Evolutionary conservation across 2,113 vertebrate genomes (phyloP).

Genomic region (Solea solea): DNA sequence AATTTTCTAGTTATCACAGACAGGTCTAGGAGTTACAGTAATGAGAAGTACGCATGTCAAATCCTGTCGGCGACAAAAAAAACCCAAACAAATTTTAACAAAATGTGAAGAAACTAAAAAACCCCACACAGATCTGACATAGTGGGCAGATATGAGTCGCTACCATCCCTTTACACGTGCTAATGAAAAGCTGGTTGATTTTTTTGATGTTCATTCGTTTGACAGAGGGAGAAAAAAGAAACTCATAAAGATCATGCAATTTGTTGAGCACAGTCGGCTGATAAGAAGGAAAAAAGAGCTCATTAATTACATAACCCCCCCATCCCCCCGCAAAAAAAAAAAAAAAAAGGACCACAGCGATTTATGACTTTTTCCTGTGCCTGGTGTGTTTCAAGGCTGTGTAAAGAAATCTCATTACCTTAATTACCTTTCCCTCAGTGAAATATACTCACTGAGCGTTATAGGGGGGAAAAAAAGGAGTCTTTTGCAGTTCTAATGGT

Average conservation of each 20-base stretch:
- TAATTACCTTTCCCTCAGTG: conserved; percentile 55
- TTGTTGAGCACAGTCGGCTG: conserved; percentile 8
- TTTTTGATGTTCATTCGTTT: neutral
- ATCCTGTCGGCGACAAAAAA: no score
- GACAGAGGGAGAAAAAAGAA: neutral
- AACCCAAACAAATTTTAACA: no score
- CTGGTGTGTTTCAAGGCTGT: neutral
- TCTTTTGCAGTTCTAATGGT: conserved; percentile 9
- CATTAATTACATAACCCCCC: conserved; percentile 35
- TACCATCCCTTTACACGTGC: no score
- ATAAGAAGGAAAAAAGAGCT: conserved; percentile 14
- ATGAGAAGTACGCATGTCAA: no score
- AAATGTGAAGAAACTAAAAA: no score
- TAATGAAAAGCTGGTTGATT: no score
- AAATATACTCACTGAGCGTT: conserved; percentile 27
- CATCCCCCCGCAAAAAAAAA: no score
- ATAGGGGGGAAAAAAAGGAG: conserved; percentile 4
- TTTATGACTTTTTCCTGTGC: conserved; percentile 17
- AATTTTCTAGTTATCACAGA: no score
- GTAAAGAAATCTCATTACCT: conserved; percentile 56
- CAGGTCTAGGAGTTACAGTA: no score
- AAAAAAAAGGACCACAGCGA: conserved; percentile 8
- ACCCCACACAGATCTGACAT: no score
- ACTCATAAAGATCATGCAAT: conserved; percentile 1
- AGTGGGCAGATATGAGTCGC: no score